Evolutionary conservation across 2,888 invertebrate genomes (phyloP), one percentile per base, ranked within the genome.

Genomic region (Dicycla oo): DNA sequence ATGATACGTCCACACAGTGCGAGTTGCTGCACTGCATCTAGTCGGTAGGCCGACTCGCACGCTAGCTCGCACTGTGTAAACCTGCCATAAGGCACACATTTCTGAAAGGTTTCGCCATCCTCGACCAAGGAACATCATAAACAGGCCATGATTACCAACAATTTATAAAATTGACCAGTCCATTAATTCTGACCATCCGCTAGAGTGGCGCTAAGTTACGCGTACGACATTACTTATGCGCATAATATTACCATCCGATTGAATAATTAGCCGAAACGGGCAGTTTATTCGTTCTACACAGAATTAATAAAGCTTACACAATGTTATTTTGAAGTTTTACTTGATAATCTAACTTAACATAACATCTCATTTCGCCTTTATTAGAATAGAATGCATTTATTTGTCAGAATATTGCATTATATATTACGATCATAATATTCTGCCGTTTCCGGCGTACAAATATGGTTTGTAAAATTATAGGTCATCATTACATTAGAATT

Each of bases 241-340:
- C 84, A 84, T 84, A 76, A 70, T 60, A 81, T 84, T 84, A 76
- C 47, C 73, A 75, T 81, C 45, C 40, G 47, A 73, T 75, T 81
- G 84, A 81, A 83, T 85, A 84, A 84, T 84, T 85, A 85, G 60
- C 34, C 51, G 51, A 73, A 78, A 72, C 71, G 38, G 53, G 23
- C 62, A 75, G 61, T 73, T 74, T 80, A 83, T 78, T 80, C 73
- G 49, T 68, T 60, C 62, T 75, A 71, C 67, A 83, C 56, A 45
- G 69, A 53, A 66, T 78, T 73, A 63, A 47, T 63, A 53, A 73
- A 69, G 82, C 53, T 63, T 66, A 78, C 40, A 11, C 10, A 43
- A 20, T 60, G 64, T 81, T 13, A 70, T 53, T 49, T 60, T 26
- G 11, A 69, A 66, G 63, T 56, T 61, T 56, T 64, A 64, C 63